A percentile compares a stretch with the other conserved stretches of the same genome.
Conservation (phyloP, 2,797 vertebrate species). For the Syncerus caffer region DNA sequence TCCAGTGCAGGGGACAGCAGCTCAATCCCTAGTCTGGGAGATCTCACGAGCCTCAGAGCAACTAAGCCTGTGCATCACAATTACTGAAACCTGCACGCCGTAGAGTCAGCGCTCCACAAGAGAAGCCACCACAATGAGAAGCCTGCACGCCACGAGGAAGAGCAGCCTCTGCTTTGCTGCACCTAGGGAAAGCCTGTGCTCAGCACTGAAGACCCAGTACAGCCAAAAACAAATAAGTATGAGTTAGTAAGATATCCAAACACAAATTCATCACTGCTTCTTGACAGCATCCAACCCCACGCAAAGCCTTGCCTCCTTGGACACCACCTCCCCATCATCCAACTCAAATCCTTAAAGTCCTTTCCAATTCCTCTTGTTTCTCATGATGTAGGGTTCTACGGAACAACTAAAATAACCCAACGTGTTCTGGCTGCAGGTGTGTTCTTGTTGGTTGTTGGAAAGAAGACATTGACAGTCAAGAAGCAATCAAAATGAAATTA, state of each 20-base stretch:
- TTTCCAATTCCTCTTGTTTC: not conserved
- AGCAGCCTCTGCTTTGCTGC: not conserved
- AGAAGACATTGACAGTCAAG: not conserved
- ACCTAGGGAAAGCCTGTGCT: not conserved
- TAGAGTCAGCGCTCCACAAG: not conserved
- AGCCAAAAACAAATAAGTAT: not conserved
- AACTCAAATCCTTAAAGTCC: not conserved
- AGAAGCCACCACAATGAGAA: not conserved
- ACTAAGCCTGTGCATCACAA: not conserved
- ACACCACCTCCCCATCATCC: not conserved
- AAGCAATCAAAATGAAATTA: not conserved
- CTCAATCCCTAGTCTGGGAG: not conserved
- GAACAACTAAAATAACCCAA: not conserved
- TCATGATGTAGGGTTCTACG: not conserved
- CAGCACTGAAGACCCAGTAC: not conserved
- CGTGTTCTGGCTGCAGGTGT: not conserved
- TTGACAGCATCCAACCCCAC: not conserved
- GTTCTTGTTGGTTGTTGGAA: not conserved
- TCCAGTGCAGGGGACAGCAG: not conserved
- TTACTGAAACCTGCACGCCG: rapidly evolving
- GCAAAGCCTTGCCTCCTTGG: not conserved
- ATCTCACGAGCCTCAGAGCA: not conserved
- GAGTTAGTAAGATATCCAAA: not conserved
- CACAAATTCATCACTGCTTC: not conserved
- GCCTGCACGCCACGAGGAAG: not conserved